Conservation (phyloP, 2,113 vertebrate genomes). For the Coptodon rendalli region DNA sequence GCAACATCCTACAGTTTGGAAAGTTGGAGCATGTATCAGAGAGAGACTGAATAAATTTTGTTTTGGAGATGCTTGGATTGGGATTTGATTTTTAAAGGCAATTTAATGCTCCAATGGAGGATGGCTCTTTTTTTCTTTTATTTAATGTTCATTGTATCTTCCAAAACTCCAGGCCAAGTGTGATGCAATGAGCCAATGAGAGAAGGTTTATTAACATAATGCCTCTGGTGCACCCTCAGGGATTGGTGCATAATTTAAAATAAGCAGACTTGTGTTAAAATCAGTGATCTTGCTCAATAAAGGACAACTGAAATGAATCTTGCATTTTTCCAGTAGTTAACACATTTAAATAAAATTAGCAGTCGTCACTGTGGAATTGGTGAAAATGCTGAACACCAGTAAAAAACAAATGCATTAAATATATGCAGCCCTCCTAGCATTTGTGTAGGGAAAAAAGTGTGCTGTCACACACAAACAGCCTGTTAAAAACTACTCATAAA, state of each 20-base stretch:
- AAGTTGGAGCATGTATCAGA: constrained; percentile 1
- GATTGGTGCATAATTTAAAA: not conserved
- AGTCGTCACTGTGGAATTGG: not conserved
- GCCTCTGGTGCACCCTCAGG: not conserved
- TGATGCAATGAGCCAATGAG: constrained; percentile 34
- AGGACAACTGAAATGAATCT: not conserved
- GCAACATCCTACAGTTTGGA: not conserved
- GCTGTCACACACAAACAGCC: not conserved
- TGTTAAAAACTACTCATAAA: not conserved
- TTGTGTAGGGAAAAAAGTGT: not conserved
- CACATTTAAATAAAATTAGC: not conserved
- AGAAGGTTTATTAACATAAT: constrained; percentile 40
- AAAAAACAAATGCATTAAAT: not conserved
- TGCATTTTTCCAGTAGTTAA: not conserved
- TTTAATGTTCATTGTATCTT: constrained; percentile 52
- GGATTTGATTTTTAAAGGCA: constrained; percentile 6
- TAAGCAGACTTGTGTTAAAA: constrained; percentile 4
- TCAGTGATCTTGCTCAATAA: not conserved
- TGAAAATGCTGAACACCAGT: not conserved
- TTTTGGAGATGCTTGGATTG: constrained; percentile 11
- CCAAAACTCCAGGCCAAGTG: constrained; percentile 45
- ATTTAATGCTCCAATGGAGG: constrained; percentile 57
- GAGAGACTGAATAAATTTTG: constrained; percentile 4
- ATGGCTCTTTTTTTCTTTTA: constrained; percentile 18
- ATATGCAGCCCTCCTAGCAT: not conserved